Percentiles rank a stretch among this genome's conserved stretches.
These are phyloP conservation scores for Drosophila anomalata DNA, from an alignment of 2,888 invertebrate species.

Conservation along the genomic window DNA sequence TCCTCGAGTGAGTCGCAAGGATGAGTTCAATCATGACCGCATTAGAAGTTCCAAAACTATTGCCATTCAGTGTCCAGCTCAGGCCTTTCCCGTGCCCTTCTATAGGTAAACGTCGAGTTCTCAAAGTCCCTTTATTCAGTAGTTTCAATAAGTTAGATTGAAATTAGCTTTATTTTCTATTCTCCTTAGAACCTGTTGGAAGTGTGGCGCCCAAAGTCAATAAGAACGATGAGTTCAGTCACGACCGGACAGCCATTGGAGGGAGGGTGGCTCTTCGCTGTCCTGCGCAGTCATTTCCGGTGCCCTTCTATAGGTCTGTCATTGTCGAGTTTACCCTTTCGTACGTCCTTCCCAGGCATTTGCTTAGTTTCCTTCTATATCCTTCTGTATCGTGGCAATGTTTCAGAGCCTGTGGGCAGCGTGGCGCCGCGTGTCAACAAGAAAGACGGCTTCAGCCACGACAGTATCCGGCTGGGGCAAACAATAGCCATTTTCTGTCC, in stretches of 20 bases:
- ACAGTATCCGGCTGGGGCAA: constrained; percentile 84
- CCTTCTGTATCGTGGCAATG: not conserved
- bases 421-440: constrained; percentile 86
- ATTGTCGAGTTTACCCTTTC: constrained; percentile 1
- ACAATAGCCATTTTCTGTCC: constrained; percentile 88
- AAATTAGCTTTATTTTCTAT: not conserved
- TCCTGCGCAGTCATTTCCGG: constrained; percentile 87
- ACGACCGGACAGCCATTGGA: constrained; percentile 87
- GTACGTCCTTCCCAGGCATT: constrained; percentile 9
- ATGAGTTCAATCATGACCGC: constrained; percentile 82
- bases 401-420: constrained; percentile 84
- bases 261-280: constrained; percentile 85
- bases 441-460: constrained; percentile 82
- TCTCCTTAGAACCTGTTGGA: constrained; percentile 84
- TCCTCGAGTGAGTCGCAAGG: constrained; percentile 85
- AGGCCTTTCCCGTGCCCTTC: constrained; percentile 88
- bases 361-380: not conserved
- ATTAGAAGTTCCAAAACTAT: constrained; percentile 82
- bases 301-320: constrained; percentile 85
- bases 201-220: constrained; percentile 87
- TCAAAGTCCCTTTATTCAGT: constrained; percentile 7
- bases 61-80: constrained; percentile 89
- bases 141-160: not conserved
- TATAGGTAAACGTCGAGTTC: constrained; percentile 84
- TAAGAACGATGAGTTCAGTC: constrained; percentile 87